A percentile compares a stretch with the other conserved stretches of the same genome.
phyloP scores from a whole-genome alignment of 2,888 invertebrate genomes.

The Endotricha flammealis region DNA sequence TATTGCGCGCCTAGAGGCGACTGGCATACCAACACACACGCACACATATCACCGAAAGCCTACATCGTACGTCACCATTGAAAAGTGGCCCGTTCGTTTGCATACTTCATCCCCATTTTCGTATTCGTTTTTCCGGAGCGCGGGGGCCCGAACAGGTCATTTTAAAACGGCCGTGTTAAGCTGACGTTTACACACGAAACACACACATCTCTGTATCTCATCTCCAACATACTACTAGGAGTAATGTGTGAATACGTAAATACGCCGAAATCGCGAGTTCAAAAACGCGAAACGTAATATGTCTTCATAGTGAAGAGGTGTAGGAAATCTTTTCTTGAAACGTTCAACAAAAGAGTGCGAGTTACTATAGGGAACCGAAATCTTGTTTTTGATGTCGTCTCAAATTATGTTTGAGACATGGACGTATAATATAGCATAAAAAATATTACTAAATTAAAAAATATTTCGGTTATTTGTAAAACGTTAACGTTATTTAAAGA shows the following conservation, averaged over 20 bases:
- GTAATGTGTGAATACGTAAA: slow-evolving; percentile 78
- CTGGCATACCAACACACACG: slow-evolving; percentile 73
- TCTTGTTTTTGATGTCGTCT: slow-evolving; percentile 53
- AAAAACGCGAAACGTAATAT: slow-evolving; percentile 77
- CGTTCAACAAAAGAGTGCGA: slow-evolving; percentile 59
- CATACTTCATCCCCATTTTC: slow-evolving; percentile 56
- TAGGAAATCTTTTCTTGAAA: slow-evolving; percentile 65
- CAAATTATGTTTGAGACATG: slow-evolving; percentile 35
- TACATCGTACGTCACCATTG: slow-evolving; percentile 65
- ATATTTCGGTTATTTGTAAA: too few species aligned
- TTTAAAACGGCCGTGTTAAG: slow-evolving; percentile 58
- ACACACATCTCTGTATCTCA: slow-evolving; percentile 64
- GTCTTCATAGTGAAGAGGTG: slow-evolving; percentile 70
- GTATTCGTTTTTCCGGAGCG: slow-evolving; percentile 46
- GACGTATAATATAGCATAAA: too few species aligned
- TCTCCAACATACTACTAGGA: slow-evolving; percentile 67
- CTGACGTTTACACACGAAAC: slow-evolving; percentile 52
- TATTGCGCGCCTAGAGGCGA: slow-evolving; percentile 77
- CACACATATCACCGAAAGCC: slow-evolving; percentile 59
- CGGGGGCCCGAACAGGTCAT: slow-evolving; percentile 42
- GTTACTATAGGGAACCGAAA: slow-evolving; percentile 56
- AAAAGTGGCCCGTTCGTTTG: slow-evolving; percentile 55
- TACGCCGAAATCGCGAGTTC: slow-evolving; percentile 74
- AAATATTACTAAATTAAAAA: too few species aligned
- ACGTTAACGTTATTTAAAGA: too few species aligned